Conservation (phyloP, 2,797 vertebrate species). For the Leucoraja ocellata region DNA sequence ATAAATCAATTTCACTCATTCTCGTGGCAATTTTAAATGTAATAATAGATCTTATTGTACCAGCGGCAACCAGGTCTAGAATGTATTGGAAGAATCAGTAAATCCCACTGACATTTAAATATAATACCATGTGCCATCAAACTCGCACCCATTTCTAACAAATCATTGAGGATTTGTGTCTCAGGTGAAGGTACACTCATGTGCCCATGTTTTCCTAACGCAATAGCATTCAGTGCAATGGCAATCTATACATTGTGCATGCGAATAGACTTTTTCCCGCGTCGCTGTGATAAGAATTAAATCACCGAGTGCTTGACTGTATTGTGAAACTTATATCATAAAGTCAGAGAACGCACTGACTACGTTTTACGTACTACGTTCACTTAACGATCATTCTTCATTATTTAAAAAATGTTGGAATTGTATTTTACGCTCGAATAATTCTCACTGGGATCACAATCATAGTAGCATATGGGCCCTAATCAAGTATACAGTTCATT, state of each 20-base stretch:
- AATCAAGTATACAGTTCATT: background rate
- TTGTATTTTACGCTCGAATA: background rate
- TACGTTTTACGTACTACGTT: background rate
- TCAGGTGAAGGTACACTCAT: too few species aligned
- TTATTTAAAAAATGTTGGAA: background rate
- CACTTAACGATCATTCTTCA: background rate
- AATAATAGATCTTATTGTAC: constrained; percentile 6
- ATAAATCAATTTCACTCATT: constrained; percentile 13
- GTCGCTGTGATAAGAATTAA: background rate
- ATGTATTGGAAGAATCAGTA: background rate
- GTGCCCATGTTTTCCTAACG: background rate
- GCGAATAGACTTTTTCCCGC: background rate
- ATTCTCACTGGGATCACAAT: background rate
- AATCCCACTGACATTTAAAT: constrained; percentile 11
- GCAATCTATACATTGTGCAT: background rate
- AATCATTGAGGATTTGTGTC: background rate
- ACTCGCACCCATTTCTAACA: background rate
- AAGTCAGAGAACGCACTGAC: background rate
- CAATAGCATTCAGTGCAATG: background rate
- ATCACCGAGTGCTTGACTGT: background rate
- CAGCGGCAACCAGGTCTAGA: background rate
- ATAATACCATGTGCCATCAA: background rate
- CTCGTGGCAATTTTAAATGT: constrained; percentile 5
- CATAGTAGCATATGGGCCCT: background rate
- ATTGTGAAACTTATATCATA: background rate